phyloP scores from a whole-genome alignment of 1,140 invertebrate genomes.

The Macrotrachela quadricornifera region DNA sequence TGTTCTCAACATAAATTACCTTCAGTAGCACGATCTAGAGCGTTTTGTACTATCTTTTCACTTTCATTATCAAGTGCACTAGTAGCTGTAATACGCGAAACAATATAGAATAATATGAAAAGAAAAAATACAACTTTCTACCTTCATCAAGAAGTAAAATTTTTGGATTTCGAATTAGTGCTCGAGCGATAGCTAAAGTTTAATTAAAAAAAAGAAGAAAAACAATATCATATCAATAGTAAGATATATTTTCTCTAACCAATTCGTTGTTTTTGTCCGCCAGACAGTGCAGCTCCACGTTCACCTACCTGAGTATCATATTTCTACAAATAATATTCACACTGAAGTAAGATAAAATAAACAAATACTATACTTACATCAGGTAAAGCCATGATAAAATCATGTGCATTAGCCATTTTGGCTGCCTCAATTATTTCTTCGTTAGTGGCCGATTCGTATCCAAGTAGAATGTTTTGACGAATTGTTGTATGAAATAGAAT shows the following conservation, averaged over 20 bases:
- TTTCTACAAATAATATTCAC: constrained; percentile 28
- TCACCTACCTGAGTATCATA: constrained; percentile 24
- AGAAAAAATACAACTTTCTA: too few species aligned
- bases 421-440: constrained; percentile 50
- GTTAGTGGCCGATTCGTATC: constrained; percentile 38
- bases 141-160: constrained; percentile 57
- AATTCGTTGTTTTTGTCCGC: constrained; percentile 27
- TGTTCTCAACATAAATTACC: too few species aligned
- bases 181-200: background rate
- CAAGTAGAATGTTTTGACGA: constrained; percentile 76
- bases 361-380: constrained; percentile 15
- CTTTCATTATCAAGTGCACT: constrained; percentile 28
- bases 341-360: too few species aligned
- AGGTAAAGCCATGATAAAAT: constrained; percentile 63
- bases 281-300: constrained; percentile 22
- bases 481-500: constrained; percentile 62
- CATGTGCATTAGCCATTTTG: constrained; percentile 62
- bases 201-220: too few species aligned
- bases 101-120: too few species aligned
- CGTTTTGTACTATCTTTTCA: constrained; percentile 25
- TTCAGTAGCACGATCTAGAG: constrained; percentile 32
- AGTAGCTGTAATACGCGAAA: constrained; percentile 15
- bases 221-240: too few species aligned
- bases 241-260: too few species aligned
- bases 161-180: constrained; percentile 42